Base-by-base conservation (phyloP, 1,140 invertebrate species). In the Lepidostoma basale region DNA sequence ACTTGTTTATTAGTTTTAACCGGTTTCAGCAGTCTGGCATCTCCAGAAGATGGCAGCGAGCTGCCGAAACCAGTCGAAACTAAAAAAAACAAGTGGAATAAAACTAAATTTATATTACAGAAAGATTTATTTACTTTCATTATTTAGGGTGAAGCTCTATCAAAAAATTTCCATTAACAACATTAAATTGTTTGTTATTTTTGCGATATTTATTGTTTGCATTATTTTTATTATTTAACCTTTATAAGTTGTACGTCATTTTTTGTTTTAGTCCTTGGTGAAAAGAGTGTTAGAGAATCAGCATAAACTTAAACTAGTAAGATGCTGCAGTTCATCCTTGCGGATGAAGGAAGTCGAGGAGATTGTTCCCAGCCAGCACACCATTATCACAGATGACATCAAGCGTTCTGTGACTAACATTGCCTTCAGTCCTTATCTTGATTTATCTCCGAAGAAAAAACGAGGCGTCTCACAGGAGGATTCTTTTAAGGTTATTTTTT, bases 261-360 rank as follows among this genome's bases (percentile, higher is more conserved):
- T 62, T 66, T 56, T 54, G 22, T 77, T 74, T 20, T 73, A 86
- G 82, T 77, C 80, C 39, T 74, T 84, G 66, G 83, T 85, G 72
- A 84, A 83, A 78, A 83, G 83, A 80, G 79, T 87, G 52, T 79
- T 86, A 73, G 79, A 84, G 76, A 84, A 86, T 72, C 85, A 87
- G 74, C 85, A 86, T 76, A 86, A 86, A 75, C 74, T 87, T 65
- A 85, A 77, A 9, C 75, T 80, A 12, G 76, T 79, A 6, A 36
- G 72, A 5, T 74, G 74, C 33, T 83, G 82, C 74, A 82, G 80
- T 67, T 83, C 82, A 3, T 81, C 81, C 36, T 71, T 80, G 22
- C 76, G 80, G 0, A 78, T 80, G 74, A 80, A 82, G 64, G 79
- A 82, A 71, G 25, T 80, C 16, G 81, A 82, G 63, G 82, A 83